Evolutionary conservation across 2,888 invertebrate genomes (phyloP), one percentile per base, ranked within the genome.

Genomic region (Tetramorium bicarinatum): DNA sequence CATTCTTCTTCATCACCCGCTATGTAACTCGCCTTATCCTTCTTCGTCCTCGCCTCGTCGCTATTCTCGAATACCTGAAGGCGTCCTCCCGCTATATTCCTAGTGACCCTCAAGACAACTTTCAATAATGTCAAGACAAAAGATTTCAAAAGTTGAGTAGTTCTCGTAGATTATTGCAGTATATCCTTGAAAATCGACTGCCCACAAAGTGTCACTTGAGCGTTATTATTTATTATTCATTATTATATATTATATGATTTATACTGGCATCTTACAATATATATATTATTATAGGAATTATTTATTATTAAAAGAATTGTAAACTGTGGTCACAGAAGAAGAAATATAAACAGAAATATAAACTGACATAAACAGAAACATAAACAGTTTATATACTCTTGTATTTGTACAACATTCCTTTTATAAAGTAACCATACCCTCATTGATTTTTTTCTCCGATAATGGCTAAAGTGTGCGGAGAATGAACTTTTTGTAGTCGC

Each of bases 31-130:
- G 82, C 56, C 34, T 64, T 75, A 59, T 85, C 90, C 83, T 85
- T 85, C 83, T 85, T 85, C 87, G 87, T 88, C 88, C 85, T 86
- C 84, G 81, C 83, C 86, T 89, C 86, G 75, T 87, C 77, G 85
- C 85, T 87, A 89, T 88, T 89, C 87, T 90, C 88, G 88, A 87
- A 89, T 90, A 89, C 89, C 91, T 92, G 90, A 90, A 87, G 90
- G 91, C 91, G 89, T 91, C 91, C 91, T 89, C 91, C 91, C 89
- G 91, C 93, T 92, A 94, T 93, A 94, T 94, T 94, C 94, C 92
- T 92, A 91, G 92, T 88, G 92, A 93, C 92, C 92, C 92, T 92
- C 92, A 91, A 91, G 91, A 93, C 92, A 92, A 91, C 91, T 93
- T 93, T 91, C 92, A 93, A 93, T 93, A 92, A 93, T 88, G 87